Base-by-base conservation (phyloP, 2,113 vertebrate genomes). In the Aphelocoma coerulescens region DNA sequence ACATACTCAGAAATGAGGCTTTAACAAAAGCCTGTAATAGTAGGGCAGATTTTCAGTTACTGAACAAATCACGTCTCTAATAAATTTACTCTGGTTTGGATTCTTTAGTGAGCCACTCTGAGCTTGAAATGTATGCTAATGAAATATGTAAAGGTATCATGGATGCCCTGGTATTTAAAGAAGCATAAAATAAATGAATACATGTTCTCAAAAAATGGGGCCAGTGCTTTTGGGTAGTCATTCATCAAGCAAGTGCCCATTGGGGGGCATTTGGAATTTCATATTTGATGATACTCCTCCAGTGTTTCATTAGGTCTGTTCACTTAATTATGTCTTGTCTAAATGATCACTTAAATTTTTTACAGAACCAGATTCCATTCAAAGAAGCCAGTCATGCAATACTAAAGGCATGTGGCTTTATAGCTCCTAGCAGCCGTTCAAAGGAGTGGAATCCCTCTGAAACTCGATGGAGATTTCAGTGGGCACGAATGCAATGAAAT, bases 321-420 rank as follows among this genome's bases (percentile, higher is more conserved):
- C 95, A 93, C 57, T 94, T 97, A 95, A 97, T 97, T 95, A 93
- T 89, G 85, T 73, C 94, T 94, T 95, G 88, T 95, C 93, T 94
- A 96, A 97, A 93, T 89, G 95, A 97, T 91, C 62, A 27, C 52
- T 93, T 96, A 52, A 94, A 92, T 91, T 91, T 95, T 96, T 97
- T 68, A 96, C 72, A 80, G 76, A 66, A 71, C 30, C 49, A 91
- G 79, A 84, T 78, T 95, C 69, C 78, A 52, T 91, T 91, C 92
- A 85, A 90, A 90, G 87, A 76, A 93, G 62, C 41, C 73, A 93
- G 86, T 91, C 94, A 91, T 89, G 91, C 91, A 89, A 10, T 39
- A 68, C 77, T 91, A 77, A 95, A 92, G 89, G 63, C 88, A 91
- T 48, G 78, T 3, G 6, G 67, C 57, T 96, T 89, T 58, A 81